These are phyloP conservation scores for Diabrotica virgifera DNA, from an alignment of 1,140 invertebrate species.

Conservation along the genomic window DNA sequence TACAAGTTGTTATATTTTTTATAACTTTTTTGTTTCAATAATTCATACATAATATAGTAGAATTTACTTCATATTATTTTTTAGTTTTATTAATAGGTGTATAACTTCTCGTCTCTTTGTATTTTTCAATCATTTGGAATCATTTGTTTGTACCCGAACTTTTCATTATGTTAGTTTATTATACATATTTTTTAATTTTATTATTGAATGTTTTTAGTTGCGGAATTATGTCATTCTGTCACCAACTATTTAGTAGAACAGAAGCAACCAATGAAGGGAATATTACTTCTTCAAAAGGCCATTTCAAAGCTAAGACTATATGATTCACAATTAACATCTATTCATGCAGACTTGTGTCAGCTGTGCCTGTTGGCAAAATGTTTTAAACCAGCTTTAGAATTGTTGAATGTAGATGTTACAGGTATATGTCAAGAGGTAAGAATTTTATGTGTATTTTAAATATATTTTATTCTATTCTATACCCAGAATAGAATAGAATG, in stretches of 20 bases:
- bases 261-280: conserved; percentile 77
- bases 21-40: too few species aligned
- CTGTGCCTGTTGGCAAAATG: conserved; percentile 88
- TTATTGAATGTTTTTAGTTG: conserved; percentile 60
- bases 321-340: conserved; percentile 86
- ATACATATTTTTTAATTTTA: too few species aligned
- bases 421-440: conserved; percentile 81
- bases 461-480: too few species aligned
- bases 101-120: too few species aligned
- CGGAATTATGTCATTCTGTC: conserved; percentile 82
- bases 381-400: conserved; percentile 86
- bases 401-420: conserved; percentile 87
- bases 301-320: conserved; percentile 85
- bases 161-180: too few species aligned
- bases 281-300: conserved; percentile 77
- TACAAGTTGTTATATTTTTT: too few species aligned
- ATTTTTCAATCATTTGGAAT: too few species aligned
- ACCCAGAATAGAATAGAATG: too few species aligned
- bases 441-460: conserved; percentile 15
- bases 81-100: too few species aligned
- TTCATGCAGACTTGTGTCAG: conserved; percentile 92
- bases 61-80: too few species aligned
- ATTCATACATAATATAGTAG: too few species aligned
- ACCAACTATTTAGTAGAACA: conserved; percentile 74
- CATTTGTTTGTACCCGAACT: too few species aligned